Evolutionary conservation across 1,140 invertebrate genomes (phyloP).

Genomic region (Saccostrea echinata): DNA sequence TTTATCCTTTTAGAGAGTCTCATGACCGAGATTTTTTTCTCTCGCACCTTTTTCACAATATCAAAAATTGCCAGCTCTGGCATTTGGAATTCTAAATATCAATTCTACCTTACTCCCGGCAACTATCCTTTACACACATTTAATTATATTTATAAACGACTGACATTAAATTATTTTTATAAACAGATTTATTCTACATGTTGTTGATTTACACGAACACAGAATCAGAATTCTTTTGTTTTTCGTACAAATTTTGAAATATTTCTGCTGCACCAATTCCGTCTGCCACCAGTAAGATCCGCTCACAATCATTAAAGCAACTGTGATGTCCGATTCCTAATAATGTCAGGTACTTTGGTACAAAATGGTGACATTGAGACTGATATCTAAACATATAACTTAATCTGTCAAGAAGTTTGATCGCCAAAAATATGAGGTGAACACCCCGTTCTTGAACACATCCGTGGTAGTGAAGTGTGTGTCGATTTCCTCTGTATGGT

Average conservation of each 20-base stretch:
- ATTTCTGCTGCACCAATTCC: constrained; percentile 20
- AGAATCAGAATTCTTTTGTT: neutral
- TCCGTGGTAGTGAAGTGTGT: neutral
- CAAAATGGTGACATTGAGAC: neutral
- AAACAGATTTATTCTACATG: neutral
- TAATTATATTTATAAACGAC: too few species aligned
- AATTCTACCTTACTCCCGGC: too few species aligned
- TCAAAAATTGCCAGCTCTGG: too few species aligned
- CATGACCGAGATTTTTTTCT: too few species aligned
- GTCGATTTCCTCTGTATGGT: neutral
- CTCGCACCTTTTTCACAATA: too few species aligned
- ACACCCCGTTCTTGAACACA: neutral
- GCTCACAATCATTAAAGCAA: constrained; percentile 14
- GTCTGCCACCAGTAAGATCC: constrained; percentile 2
- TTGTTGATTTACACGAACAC: neutral
- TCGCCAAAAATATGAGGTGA: neutral
- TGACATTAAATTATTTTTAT: neutral
- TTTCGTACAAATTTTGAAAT: neutral
- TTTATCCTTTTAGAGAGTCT: too few species aligned
- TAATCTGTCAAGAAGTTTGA: constrained; percentile 29
- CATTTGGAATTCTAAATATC: too few species aligned
- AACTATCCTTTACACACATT: too few species aligned
- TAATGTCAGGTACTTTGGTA: constrained; percentile 36
- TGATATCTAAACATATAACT: constrained; percentile 5
- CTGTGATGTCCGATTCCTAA: constrained; percentile 21